phyloP scores from a whole-genome alignment of 2,113 vertebrate species.

The Sinocyclocheilus rhinocerous region DNA sequence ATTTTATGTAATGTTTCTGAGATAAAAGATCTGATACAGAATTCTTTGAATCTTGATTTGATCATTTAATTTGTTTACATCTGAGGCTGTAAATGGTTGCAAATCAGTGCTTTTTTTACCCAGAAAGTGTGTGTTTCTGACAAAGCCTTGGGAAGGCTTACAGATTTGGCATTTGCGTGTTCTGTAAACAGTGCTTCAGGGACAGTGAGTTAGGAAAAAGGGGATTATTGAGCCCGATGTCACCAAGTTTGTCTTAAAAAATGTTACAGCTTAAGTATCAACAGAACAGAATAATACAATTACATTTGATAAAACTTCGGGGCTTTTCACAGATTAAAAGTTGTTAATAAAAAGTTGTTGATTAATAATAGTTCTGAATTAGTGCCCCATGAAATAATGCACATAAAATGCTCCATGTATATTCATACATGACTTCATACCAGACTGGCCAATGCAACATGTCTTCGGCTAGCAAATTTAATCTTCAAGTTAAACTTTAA shows the following conservation, averaged over 20 bases:
- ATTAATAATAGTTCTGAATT: background rate
- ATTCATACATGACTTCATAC: too few relatives aligned
- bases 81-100: slow-evolving; percentile 1
- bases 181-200: background rate
- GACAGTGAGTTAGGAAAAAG: background rate
- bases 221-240: background rate
- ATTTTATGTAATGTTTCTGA: background rate
- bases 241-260: background rate
- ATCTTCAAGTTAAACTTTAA: too few relatives aligned
- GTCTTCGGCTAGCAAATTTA: too few relatives aligned
- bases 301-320: background rate
- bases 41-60: too few relatives aligned
- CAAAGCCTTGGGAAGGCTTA: slow-evolving; percentile 13
- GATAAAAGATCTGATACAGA: background rate
- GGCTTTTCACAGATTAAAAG: background rate
- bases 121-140: background rate
- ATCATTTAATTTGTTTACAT: too few relatives aligned
- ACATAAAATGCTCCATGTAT: background rate
- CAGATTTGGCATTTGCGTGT: slow-evolving; percentile 2
- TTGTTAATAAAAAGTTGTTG: background rate
- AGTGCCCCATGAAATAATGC: background rate
- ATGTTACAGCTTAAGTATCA: background rate
- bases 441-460: too few relatives aligned
- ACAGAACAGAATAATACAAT: background rate
- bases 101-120: background rate